phyloP scores from a whole-genome alignment of 2,113 vertebrate species.

The Henicopernis longicauda region DNA sequence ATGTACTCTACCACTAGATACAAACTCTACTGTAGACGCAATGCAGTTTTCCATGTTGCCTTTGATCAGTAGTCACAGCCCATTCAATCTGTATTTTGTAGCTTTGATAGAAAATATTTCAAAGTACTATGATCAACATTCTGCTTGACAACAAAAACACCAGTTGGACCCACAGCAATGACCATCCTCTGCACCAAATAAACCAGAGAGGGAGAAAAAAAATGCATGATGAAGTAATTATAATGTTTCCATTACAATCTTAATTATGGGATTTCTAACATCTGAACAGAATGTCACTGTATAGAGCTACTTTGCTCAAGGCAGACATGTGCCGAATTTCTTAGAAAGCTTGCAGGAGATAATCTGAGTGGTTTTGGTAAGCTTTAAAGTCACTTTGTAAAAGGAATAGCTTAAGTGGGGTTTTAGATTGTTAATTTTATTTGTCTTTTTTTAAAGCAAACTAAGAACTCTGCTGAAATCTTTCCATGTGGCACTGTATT shows the following conservation, averaged over 20 bases:
- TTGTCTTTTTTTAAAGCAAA: not conserved
- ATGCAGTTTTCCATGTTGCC: not conserved
- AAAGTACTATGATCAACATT: not conserved
- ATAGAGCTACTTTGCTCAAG: not conserved
- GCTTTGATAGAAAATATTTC: not conserved
- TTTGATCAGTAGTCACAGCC: not conserved
- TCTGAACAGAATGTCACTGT: not conserved
- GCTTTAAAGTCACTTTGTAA: not conserved
- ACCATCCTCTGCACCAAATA: not conserved
- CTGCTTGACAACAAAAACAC: not conserved
- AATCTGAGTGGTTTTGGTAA: not conserved
- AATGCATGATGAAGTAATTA: not conserved
- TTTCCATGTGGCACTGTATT: not conserved
- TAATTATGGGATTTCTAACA: not conserved
- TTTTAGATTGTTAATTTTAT: not conserved
- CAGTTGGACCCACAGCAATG: not conserved
- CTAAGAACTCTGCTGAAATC: not conserved
- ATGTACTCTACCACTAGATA: rapidly evolving
- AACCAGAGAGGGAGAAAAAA: not conserved
- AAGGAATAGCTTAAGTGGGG: not conserved
- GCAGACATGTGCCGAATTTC: not conserved
- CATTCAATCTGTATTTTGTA: not conserved
- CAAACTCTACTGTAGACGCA: not conserved
- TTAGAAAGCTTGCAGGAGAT: not conserved
- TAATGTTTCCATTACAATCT: not conserved